phyloP scores from a whole-genome alignment of 64 coral and sea anemone genomes.

The Astreopora myriophthalma region DNA sequence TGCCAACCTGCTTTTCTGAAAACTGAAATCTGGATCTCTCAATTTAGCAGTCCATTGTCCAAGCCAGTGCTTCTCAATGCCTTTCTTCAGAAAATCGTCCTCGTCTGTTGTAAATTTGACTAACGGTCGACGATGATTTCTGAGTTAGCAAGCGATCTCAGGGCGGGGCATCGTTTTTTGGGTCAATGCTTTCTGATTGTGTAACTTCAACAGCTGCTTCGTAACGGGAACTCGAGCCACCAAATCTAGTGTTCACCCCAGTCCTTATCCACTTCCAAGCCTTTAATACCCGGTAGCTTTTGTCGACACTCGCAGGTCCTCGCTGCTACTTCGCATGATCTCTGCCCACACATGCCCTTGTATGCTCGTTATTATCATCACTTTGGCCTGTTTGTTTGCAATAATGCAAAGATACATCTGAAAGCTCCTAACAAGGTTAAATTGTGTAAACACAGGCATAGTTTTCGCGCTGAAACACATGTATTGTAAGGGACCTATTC shows the following conservation, averaged over 20 bases:
- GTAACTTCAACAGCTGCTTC: neutral
- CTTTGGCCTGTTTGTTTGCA: too few species aligned
- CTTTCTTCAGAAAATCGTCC: constrained; percentile 26
- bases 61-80: constrained; percentile 32
- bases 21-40: constrained; percentile 24
- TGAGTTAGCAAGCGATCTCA: neutral
- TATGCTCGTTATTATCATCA: too few species aligned
- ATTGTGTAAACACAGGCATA: too few species aligned
- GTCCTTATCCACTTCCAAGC: constrained; percentile 30
- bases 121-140: neutral
- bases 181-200: neutral
- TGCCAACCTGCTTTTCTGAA: constrained; percentile 34
- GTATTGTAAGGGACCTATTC: too few species aligned
- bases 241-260: neutral
- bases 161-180: neutral
- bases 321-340: constrained; percentile 40
- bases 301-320: constrained; percentile 26
- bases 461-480: too few species aligned
- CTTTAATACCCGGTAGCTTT: constrained; percentile 46
- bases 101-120: constrained; percentile 35
- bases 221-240: neutral
- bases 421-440: too few species aligned
- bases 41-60: constrained; percentile 43
- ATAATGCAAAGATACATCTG: too few species aligned
- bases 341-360: too few species aligned